Conservation (phyloP, 2,888 invertebrate species). For the Scaptomyza caliginosa region DNA sequence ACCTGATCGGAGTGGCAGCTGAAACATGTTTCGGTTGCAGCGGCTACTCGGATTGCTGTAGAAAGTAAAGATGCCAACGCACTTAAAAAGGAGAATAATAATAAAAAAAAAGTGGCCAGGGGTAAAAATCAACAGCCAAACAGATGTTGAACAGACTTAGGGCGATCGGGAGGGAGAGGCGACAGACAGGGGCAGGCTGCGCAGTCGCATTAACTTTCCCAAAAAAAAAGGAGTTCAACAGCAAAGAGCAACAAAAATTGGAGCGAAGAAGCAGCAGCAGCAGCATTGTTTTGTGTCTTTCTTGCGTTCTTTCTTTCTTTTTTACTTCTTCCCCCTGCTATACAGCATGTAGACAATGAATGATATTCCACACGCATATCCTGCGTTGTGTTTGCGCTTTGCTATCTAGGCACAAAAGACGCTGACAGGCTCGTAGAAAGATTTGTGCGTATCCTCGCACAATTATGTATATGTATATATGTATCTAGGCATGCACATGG, state of each 20-base stretch:
- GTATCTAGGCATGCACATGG: constrained; percentile 59
- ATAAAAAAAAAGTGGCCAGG: constrained; percentile 38
- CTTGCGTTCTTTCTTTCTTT: neutral
- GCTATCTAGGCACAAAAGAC: constrained; percentile 49
- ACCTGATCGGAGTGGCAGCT: constrained; percentile 69
- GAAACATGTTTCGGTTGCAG: constrained; percentile 66
- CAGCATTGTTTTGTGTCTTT: constrained; percentile 18
- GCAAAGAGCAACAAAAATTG: constrained; percentile 42
- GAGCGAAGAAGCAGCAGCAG: constrained; percentile 48
- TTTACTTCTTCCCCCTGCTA: neutral
- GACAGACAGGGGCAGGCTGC: constrained; percentile 32
- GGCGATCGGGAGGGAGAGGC: constrained; percentile 12
- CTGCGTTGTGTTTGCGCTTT: constrained; percentile 25
- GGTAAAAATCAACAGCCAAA: constrained; percentile 62
- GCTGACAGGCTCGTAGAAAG: constrained; percentile 51
- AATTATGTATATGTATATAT: constrained; percentile 22
- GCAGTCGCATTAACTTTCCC: constrained; percentile 55
- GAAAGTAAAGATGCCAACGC: constrained; percentile 73
- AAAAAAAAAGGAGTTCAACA: constrained; percentile 57
- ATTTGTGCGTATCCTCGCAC: constrained; percentile 39
- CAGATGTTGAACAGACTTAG: constrained; percentile 75
- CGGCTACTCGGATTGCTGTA: constrained; percentile 47
- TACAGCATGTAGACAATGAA: constrained; percentile 8
- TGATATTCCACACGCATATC: constrained; percentile 63
- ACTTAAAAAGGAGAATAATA: constrained; percentile 41